phyloP scores from a whole-genome alignment of 2,888 invertebrate species.

The Azorinus chamasolen region DNA sequence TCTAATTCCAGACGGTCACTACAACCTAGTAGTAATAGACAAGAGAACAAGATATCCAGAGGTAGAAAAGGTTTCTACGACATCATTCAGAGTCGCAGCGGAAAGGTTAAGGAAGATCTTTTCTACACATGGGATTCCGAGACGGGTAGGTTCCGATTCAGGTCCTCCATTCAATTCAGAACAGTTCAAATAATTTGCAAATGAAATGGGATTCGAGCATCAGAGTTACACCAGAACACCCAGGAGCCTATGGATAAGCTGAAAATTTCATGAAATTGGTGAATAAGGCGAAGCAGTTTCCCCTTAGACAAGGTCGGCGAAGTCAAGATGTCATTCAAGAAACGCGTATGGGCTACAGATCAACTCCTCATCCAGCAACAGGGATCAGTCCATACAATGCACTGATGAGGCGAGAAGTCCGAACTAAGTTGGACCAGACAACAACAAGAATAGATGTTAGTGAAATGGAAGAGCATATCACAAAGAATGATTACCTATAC shows the following conservation, averaged over 20 bases:
- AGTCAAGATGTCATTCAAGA: not conserved
- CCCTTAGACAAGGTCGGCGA: slow-evolving; percentile 2
- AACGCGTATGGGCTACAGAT: not conserved
- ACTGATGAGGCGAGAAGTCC: slow-evolving; percentile 9
- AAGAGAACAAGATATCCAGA: slow-evolving; percentile 24
- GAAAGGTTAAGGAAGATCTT: slow-evolving; percentile 33
- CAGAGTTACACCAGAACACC: too few species aligned
- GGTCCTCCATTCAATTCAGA: slow-evolving; percentile 48
- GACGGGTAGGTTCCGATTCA: slow-evolving; percentile 28
- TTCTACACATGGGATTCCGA: slow-evolving; percentile 43
- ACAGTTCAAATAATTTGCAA: slow-evolving; percentile 45
- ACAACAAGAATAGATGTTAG: not conserved
- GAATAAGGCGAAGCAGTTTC: slow-evolving; percentile 13
- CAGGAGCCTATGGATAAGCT: too few species aligned
- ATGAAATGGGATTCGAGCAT: too few species aligned
- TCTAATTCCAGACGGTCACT: too few species aligned
- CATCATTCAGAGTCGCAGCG: slow-evolving; percentile 8
- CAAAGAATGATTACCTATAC: not conserved
- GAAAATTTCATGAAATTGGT: slow-evolving; percentile 30
- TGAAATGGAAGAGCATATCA: slow-evolving; percentile 1
- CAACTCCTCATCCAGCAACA: slow-evolving; percentile 8
- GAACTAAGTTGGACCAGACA: not conserved
- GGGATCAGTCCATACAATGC: not conserved
- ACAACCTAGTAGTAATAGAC: too few species aligned
- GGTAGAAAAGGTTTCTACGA: slow-evolving; percentile 21